Conservation (phyloP, 2,113 vertebrate species). For the Malurus elegans region DNA sequence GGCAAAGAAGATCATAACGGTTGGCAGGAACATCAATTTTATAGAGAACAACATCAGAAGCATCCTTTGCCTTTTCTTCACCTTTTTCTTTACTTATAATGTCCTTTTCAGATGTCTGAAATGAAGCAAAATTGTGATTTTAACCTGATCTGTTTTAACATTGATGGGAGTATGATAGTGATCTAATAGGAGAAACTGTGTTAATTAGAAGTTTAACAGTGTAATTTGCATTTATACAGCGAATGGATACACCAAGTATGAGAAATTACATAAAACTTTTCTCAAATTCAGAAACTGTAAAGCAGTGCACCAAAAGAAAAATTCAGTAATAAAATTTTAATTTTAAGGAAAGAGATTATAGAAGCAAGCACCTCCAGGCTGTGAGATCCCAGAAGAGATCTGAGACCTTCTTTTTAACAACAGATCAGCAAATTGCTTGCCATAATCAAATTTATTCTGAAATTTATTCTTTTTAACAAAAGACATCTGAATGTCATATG, state of each 20-base stretch:
- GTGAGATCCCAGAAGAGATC: neutral
- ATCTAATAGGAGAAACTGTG: neutral
- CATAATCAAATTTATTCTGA: neutral
- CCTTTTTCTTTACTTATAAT: slow-evolving; percentile 94
- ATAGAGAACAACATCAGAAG: slow-evolving; percentile 90
- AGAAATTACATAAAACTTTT: neutral
- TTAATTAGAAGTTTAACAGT: neutral
- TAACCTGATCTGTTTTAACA: neutral
- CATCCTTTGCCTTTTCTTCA: slow-evolving; percentile 83
- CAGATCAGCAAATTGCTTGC: neutral
- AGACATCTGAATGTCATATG: neutral
- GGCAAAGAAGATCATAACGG: slow-evolving; percentile 93
- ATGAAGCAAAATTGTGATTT: neutral
- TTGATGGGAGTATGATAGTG: neutral
- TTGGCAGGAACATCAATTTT: slow-evolving; percentile 98
- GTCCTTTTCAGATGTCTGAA: slow-evolving; percentile 94
- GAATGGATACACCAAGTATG: neutral
- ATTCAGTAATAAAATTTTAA: neutral
- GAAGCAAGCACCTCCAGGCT: neutral
- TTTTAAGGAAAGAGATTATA: neutral
- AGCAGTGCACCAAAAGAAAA: neutral
- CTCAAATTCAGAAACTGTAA: neutral
- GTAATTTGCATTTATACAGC: neutral
- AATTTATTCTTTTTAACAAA: neutral
- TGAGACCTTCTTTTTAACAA: neutral